phyloP scores from a whole-genome alignment of 2,797 vertebrate genomes.

The Chiroxiphia lanceolata region DNA sequence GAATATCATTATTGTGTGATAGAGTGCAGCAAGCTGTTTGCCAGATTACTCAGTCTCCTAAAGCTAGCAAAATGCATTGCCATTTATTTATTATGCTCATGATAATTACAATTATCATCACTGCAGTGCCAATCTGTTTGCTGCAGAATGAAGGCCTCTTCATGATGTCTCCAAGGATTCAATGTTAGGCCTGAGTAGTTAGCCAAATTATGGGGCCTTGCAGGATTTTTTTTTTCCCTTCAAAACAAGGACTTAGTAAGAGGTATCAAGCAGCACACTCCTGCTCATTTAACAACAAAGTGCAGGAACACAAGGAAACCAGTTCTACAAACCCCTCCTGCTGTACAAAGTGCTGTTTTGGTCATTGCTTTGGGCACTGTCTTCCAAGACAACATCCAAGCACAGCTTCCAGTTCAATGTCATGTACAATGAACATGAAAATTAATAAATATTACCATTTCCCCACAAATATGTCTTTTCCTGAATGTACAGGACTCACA shows the following conservation, averaged over 20 bases:
- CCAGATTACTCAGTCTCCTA: constrained; percentile 58
- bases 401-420: not conserved
- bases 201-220: constrained; percentile 28
- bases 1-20: constrained; percentile 60
- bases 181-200: constrained; percentile 37
- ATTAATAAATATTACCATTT: not conserved
- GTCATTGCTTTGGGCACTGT: not conserved
- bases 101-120: constrained; percentile 64
- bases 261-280: not conserved
- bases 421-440: not conserved
- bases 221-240: not conserved
- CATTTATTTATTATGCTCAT: constrained; percentile 62
- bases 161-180: constrained; percentile 48
- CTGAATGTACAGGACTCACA: not conserved
- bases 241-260: not conserved
- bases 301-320: not conserved
- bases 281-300: not conserved
- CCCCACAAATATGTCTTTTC: not conserved
- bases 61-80: constrained; percentile 47
- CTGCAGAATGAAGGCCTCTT: constrained; percentile 51
- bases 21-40: constrained; percentile 59
- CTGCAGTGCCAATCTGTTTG: constrained; percentile 56
- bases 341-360: not conserved
- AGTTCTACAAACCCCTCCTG: not conserved
- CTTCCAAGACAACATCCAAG: not conserved